A percentile compares a stretch with the other conserved stretches of the same genome.
phyloP scores from a whole-genome alignment of 2,888 invertebrate species.

The Azorinus chamasolen region DNA sequence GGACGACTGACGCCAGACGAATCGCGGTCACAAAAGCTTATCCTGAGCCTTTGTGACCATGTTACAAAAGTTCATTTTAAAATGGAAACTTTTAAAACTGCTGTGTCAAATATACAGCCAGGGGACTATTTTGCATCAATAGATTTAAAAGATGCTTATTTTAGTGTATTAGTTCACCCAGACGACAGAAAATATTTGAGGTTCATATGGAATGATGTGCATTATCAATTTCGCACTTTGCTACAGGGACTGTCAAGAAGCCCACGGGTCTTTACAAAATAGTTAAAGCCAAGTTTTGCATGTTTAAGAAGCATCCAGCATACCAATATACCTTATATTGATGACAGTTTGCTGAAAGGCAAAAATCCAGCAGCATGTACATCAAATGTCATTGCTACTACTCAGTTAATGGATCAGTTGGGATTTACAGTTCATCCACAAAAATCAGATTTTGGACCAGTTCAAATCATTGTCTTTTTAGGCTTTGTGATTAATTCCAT shows the following conservation, averaged over 20 bases:
- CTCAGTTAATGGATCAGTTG: constrained; percentile 3
- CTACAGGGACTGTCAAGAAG: neutral
- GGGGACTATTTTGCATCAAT: too few species aligned
- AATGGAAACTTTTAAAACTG: too few species aligned
- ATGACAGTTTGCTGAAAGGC: too few species aligned
- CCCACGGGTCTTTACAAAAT: constrained; percentile 48
- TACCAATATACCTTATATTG: constrained; percentile 6
- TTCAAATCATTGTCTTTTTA: too few species aligned
- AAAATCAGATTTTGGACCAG: constrained; percentile 36
- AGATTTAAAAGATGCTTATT: too few species aligned
- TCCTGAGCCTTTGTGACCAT: too few species aligned
- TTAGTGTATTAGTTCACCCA: constrained; percentile 35
- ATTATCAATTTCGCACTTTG: neutral
- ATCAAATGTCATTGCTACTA: constrained; percentile 6
- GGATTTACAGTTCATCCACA: constrained; percentile 42
- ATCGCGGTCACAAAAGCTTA: too few species aligned
- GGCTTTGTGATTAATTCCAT: constrained; percentile 26
- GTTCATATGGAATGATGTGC: constrained; percentile 22
- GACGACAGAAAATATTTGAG: constrained; percentile 44
- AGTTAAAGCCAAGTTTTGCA: constrained; percentile 29
- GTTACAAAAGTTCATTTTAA: too few species aligned
- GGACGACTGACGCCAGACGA: too few species aligned
- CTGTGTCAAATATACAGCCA: too few species aligned
- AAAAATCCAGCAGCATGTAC: too few species aligned
- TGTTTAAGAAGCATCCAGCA: constrained; percentile 1